Evolutionary conservation across 2,797 vertebrate genomes (phyloP).

Genomic region (Siniperca undulata): DNA sequence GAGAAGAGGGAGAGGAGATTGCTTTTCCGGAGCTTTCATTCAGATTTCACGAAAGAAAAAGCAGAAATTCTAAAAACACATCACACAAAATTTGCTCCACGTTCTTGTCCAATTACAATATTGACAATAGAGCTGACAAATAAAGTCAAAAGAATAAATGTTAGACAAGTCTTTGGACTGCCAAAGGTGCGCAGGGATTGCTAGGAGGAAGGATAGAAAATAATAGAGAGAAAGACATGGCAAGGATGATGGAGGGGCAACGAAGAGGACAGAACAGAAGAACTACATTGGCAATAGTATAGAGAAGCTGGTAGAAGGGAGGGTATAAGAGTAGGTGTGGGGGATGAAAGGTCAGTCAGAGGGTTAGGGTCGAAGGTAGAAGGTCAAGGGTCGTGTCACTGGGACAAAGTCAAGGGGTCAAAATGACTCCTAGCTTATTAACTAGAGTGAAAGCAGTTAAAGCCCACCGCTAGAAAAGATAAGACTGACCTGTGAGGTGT

Average conservation of each 20-base stretch:
- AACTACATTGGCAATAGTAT: slow-evolving; percentile 7
- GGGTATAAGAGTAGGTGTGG: background rate
- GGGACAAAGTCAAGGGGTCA: slow-evolving; percentile 66
- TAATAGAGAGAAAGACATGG: slow-evolving; percentile 1
- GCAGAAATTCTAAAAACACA: background rate
- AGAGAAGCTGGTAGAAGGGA: slow-evolving; percentile 19
- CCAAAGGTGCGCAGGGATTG: background rate
- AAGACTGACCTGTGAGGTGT: slow-evolving; percentile 89
- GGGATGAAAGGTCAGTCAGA: slow-evolving; percentile 24
- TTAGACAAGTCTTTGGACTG: background rate
- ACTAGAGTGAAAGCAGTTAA: slow-evolving; percentile 47
- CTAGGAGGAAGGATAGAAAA: background rate
- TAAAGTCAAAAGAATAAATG: background rate
- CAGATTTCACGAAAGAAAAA: background rate
- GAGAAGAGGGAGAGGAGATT: background rate
- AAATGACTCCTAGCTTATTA: slow-evolving; percentile 62
- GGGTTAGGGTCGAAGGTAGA: slow-evolving; percentile 58
- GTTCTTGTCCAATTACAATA: background rate
- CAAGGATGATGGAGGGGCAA: background rate
- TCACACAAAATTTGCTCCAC: background rate
- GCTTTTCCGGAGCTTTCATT: background rate
- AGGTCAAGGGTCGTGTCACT: slow-evolving; percentile 65
- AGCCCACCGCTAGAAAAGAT: slow-evolving; percentile 6
- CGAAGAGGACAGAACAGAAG: slow-evolving; percentile 15
- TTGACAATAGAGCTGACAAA: background rate